Conservation (phyloP, 2,888 invertebrate genomes). For the Odiellus spinosus region DNA sequence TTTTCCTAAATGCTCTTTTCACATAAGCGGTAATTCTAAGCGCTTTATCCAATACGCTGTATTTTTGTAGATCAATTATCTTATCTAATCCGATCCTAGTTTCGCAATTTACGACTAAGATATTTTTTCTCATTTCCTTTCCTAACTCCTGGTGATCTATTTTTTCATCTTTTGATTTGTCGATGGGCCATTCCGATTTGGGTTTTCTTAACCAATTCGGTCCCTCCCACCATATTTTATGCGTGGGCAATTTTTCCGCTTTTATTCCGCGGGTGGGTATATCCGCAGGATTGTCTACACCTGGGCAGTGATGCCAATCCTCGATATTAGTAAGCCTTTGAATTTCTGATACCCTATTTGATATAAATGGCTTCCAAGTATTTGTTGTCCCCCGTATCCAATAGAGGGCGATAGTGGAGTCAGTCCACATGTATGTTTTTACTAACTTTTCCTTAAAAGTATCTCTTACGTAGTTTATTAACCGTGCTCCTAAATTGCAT, state of each 20-base stretch:
- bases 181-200: not conserved
- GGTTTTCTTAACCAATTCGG: conserved; percentile 17
- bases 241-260: conserved; percentile 5
- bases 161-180: not conserved
- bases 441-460: no score
- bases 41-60: no score
- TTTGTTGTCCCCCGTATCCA: conserved; percentile 16
- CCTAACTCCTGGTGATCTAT: no score
- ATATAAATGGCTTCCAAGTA: conserved; percentile 19
- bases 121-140: no score
- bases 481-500: conserved; percentile 6
- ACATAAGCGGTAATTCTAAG: no score
- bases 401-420: conserved; percentile 16
- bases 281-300: conserved; percentile 23
- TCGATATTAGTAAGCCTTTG: conserved; percentile 5
- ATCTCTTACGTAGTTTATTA: not conserved
- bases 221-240: conserved; percentile 21
- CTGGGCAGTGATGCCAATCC: conserved; percentile 20
- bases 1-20: no score
- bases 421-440: conserved; percentile 13
- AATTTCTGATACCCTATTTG: conserved; percentile 21
- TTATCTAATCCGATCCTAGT: no score
- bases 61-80: no score
- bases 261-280: conserved; percentile 19
- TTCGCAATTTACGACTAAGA: no score